Conservation (phyloP, 2,113 vertebrate genomes). For the human region DNA sequence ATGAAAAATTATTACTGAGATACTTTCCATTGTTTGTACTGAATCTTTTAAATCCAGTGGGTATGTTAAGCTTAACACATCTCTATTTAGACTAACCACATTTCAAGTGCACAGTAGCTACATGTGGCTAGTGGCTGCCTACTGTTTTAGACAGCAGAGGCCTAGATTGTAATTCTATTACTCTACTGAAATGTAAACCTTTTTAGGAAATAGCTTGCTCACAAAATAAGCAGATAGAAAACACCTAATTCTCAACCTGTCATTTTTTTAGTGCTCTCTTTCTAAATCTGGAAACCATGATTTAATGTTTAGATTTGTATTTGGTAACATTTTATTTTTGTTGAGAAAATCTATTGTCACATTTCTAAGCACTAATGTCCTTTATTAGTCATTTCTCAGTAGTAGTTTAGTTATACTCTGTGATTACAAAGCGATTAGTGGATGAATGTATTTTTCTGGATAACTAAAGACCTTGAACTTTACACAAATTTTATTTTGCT, state of each 20-base stretch:
- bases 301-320: neutral
- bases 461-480: neutral
- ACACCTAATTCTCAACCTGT: neutral
- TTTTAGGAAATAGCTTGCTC: neutral
- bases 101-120: neutral
- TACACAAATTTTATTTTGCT: neutral
- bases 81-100: neutral
- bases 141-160: neutral
- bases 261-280: neutral
- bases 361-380: neutral
- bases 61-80: neutral
- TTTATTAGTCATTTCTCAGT: neutral
- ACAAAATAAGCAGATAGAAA: neutral
- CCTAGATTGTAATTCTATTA: neutral
- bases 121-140: neutral
- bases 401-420: neutral
- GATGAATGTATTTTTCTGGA: neutral
- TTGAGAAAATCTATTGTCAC: neutral
- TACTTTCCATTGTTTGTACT: neutral
- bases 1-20: neutral
- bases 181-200: neutral
- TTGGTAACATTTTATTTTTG: neutral
- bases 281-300: neutral
- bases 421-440: neutral
- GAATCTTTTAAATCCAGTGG: neutral